A percentile compares a stretch with the other conserved stretches of the same genome.
These are phyloP conservation scores for Hyposmocoma kahamanoa DNA, from an alignment of 1,140 invertebrate genomes.

Conservation along the genomic window DNA sequence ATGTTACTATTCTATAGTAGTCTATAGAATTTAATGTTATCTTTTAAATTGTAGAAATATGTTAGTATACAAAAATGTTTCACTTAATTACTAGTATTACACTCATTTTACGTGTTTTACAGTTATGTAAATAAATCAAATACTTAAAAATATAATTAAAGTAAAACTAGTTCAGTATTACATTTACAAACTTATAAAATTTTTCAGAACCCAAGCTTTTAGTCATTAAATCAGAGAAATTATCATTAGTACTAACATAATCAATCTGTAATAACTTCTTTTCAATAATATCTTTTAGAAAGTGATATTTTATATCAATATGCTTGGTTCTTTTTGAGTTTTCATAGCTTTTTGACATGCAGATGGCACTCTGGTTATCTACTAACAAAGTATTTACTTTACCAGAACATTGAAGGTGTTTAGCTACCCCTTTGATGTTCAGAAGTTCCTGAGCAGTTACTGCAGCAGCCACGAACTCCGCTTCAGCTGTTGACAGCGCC, in stretches of 20 bases:
- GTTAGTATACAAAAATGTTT: too few species aligned
- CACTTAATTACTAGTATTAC: too few species aligned
- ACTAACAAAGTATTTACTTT: background rate
- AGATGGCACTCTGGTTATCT: constrained; percentile 7
- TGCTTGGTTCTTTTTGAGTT: constrained; percentile 8
- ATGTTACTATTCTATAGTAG: too few species aligned
- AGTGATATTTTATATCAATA: constrained; percentile 10
- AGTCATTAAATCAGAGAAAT: constrained; percentile 5
- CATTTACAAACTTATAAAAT: too few species aligned
- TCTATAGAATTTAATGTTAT: too few species aligned
- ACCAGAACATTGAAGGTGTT: background rate
- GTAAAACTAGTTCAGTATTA: too few species aligned
- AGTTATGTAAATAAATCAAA: too few species aligned
- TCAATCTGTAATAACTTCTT: background rate
- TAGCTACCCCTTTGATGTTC: background rate
- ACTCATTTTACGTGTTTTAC: too few species aligned
- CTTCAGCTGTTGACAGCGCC: background rate
- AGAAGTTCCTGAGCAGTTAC: background rate
- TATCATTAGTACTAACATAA: constrained; percentile 2
- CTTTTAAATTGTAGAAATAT: too few species aligned
- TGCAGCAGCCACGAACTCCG: background rate
- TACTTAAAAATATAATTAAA: too few species aligned
- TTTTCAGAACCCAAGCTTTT: background rate
- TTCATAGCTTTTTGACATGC: constrained; percentile 4
- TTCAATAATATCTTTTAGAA: constrained; percentile 1